Conservation (phyloP, 2,113 vertebrate species). For the Piprites chloris region DNA sequence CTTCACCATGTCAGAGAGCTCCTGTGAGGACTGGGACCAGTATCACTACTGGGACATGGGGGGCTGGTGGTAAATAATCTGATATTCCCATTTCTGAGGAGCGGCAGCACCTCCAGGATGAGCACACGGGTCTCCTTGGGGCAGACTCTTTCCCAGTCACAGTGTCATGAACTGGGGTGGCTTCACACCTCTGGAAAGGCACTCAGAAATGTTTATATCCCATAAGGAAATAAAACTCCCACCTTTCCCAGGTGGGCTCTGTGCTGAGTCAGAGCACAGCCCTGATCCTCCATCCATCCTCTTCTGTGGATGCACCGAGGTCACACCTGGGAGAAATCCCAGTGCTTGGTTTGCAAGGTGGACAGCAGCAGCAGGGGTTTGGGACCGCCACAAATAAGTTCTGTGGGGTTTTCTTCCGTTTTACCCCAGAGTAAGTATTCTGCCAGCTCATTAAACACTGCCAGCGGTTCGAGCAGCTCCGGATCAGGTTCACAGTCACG, state of each 20-base stretch:
- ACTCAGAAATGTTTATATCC: neutral
- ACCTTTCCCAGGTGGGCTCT: neutral
- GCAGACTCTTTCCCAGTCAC: neutral
- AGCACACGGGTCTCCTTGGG: neutral
- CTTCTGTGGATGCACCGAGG: neutral
- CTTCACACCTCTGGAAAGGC: neutral
- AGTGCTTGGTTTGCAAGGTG: neutral
- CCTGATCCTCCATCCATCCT: neutral
- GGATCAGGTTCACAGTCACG: neutral
- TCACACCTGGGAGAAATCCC: neutral
- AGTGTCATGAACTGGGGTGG: neutral
- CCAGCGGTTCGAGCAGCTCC: neutral
- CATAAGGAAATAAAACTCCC: neutral
- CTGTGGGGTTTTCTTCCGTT: neutral
- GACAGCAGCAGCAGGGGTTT: neutral
- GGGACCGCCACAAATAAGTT: neutral
- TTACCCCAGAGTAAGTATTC: neutral
- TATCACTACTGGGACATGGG: neutral
- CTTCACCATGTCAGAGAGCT: neutral
- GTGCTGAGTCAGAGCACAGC: neutral
- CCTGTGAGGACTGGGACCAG: neutral
- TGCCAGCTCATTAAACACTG: neutral
- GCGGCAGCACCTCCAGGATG: neutral
- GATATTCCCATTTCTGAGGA: neutral
- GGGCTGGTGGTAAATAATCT: neutral